Evolutionary conservation across 2,113 vertebrate genomes (phyloP), one percentile per base, ranked within the genome.

Genomic region (Sarotherodon lohbergeri): DNA sequence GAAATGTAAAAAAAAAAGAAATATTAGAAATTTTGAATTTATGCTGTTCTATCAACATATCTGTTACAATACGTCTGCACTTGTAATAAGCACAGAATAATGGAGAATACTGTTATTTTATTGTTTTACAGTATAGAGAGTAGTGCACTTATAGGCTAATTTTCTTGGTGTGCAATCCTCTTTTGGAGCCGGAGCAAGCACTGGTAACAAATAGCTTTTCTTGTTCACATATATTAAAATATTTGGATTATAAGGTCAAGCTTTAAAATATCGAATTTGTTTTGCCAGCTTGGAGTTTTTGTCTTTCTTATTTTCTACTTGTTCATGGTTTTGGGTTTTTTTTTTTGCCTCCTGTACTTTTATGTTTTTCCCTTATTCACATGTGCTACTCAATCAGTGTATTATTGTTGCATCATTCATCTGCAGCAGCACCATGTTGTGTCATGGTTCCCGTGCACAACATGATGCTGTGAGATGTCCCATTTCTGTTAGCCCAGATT

Each of bases 401-500:
- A 80, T 82, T 16, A 6, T 81, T 24, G 1, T 71, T 43, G 61
- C 66, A 7, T 56, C 56, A 41, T 92, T 81, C 43, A 14, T 24
- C 84, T 29, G 86, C 73, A 81, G 79, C 54, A 55, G 82, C 46
- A 48, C 88, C 84, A 39, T 73, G 68, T 57, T 54, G 87, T 32
- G 41, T 86, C 68, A 39, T 10, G 41, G 73, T 81, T 85, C 54
- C 82, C 84, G 81, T 81, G 68, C 78, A n/a, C 68, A 52, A 81
- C 66, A 24, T 2, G 14, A 11, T 41, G 83, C 71, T 79, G 83
- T 63, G 89, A 90, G 63, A 85, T 81, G 87, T 82, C 86, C 91
- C 80, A 81, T 81, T 93, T 94, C 81, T 87, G 80, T 82, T 82
- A 27, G 34, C 87, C 59, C 78, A 80, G 84, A 87, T 78, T 24